phyloP scores from a whole-genome alignment of 2,888 invertebrate genomes.

The Pollenia labialis region DNA sequence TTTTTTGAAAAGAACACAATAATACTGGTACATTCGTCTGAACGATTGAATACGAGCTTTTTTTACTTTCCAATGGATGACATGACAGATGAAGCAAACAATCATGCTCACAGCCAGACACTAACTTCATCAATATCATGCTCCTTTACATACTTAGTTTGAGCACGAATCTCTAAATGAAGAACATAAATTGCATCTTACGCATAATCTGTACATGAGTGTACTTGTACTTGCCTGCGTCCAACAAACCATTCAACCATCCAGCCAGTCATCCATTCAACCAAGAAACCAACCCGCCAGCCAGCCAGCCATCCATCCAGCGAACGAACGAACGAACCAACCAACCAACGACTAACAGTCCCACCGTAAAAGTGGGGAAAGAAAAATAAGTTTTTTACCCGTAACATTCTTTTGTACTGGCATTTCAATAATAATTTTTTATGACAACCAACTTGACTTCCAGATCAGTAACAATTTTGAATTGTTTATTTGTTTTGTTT shows the following conservation, averaged over 20 bases:
- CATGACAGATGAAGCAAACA: slow-evolving; percentile 82
- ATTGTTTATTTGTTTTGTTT: slow-evolving; percentile 76
- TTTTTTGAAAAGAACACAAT: slow-evolving; percentile 16
- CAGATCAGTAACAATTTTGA: slow-evolving; percentile 81
- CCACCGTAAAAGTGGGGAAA: slow-evolving; percentile 19
- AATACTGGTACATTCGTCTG: slow-evolving; percentile 33
- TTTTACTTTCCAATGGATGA: slow-evolving; percentile 77
- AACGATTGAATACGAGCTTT: slow-evolving; percentile 38
- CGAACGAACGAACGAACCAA: slow-evolving; percentile 48
- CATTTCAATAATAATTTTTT: slow-evolving; percentile 83
- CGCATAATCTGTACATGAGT: slow-evolving; percentile 70
- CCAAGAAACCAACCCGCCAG: slow-evolving; percentile 34
- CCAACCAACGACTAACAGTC: slow-evolving; percentile 57
- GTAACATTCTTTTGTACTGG: slow-evolving; percentile 68
- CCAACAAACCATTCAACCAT: slow-evolving; percentile 57
- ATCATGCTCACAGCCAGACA: slow-evolving; percentile 79
- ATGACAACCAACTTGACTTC: slow-evolving; percentile 84
- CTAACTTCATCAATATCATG: slow-evolving; percentile 72
- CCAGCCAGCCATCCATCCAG: slow-evolving; percentile 16
- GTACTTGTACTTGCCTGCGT: slow-evolving; percentile 62
- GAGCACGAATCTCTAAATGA: slow-evolving; percentile 39
- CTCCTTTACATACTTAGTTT: slow-evolving; percentile 61
- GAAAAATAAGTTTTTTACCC: slow-evolving; percentile 42
- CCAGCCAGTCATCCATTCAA: slow-evolving; percentile 44
- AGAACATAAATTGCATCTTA: slow-evolving; percentile 64